phyloP scores from a whole-genome alignment of 2,797 vertebrate species.

The Catostomus latipinnis region DNA sequence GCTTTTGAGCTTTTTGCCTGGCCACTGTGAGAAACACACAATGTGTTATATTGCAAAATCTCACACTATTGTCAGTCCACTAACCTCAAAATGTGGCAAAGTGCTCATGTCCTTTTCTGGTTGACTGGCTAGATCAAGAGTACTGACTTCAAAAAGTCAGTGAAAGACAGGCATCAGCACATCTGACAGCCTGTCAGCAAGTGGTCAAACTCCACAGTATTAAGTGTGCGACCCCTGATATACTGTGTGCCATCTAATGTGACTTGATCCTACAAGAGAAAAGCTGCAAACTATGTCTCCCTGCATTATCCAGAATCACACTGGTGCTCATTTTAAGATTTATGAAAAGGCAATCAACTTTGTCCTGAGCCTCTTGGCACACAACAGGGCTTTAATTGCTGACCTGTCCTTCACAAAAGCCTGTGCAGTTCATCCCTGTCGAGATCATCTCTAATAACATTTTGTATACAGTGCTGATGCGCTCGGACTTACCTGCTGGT shows the following conservation, averaged over 20 bases:
- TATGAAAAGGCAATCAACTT: constrained; percentile 60
- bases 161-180: constrained; percentile 63
- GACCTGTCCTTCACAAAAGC: constrained; percentile 63
- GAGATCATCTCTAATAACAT: constrained; percentile 61
- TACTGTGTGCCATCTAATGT: constrained; percentile 63
- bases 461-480: constrained; percentile 55
- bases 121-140: constrained; percentile 74
- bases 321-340: constrained; percentile 49
- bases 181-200: constrained; percentile 79
- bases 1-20: constrained; percentile 46
- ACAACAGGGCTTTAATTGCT: constrained; percentile 58
- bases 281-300: constrained; percentile 56
- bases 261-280: constrained; percentile 61
- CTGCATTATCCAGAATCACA: constrained; percentile 67
- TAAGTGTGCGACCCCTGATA: constrained; percentile 67
- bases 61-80: constrained; percentile 77
- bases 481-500: constrained; percentile 43
- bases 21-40: constrained; percentile 70
- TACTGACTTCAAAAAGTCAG: constrained; percentile 65
- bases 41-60: constrained; percentile 78
- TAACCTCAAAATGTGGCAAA: constrained; percentile 78
- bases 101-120: constrained; percentile 76
- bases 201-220: constrained; percentile 66
- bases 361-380: constrained; percentile 57
- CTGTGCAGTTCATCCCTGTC: constrained; percentile 50